These are phyloP conservation scores for Propithecus deckenii DNA, from an alignment of 2,797 vertebrate genomes.

Conservation along the genomic window DNA sequence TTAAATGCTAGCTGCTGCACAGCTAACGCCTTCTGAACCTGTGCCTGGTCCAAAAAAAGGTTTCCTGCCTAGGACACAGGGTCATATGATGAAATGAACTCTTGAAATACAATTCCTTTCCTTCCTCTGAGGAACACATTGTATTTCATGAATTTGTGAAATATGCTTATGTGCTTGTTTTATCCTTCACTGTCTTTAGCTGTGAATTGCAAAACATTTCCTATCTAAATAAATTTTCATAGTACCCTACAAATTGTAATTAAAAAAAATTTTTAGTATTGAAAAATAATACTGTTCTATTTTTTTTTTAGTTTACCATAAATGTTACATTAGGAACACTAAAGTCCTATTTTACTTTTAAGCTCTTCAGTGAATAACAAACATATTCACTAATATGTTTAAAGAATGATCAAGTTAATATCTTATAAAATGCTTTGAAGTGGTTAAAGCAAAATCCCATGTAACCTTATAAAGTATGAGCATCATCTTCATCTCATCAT, in stretches of 20 bases:
- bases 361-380: not conserved
- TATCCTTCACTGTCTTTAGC: not conserved
- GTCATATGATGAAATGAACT: constrained; percentile 64
- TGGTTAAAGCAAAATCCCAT: constrained; percentile 31
- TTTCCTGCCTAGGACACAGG: constrained; percentile 46
- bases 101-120: constrained; percentile 62
- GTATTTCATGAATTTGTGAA: constrained; percentile 66
- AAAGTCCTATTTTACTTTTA: not conserved
- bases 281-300: not conserved
- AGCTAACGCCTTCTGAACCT: constrained; percentile 51
- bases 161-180: not conserved
- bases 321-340: not conserved
- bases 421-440: constrained; percentile 1
- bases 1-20: not conserved
- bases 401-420: not conserved
- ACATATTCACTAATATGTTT: constrained; percentile 16
- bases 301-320: not conserved
- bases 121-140: constrained; percentile 62
- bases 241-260: not conserved
- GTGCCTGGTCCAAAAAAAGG: constrained; percentile 31
- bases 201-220: constrained; percentile 16
- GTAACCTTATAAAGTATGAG: constrained; percentile 63
- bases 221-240: constrained; percentile 21
- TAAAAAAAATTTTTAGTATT: not conserved
- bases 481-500: constrained; percentile 59